These are phyloP conservation scores for Dendrocopos noguchii DNA, from an alignment of 2,113 vertebrate genomes.

Conservation along the genomic window DNA sequence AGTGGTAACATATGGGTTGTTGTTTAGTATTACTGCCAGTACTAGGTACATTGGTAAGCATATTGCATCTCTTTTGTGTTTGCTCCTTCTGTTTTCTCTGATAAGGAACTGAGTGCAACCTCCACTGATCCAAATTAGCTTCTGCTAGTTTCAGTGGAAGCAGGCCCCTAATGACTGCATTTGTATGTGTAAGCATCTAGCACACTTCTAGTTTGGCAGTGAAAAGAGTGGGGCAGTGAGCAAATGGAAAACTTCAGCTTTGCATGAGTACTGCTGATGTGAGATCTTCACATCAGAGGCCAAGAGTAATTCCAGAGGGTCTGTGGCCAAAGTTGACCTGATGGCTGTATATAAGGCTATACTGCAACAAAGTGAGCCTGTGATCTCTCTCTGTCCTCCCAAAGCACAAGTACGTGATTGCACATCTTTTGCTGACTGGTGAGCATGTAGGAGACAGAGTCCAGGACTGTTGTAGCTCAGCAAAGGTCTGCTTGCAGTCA, in stretches of 20 bases:
- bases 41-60: neutral
- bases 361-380: accelerated
- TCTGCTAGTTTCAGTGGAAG: neutral
- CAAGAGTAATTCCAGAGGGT: neutral
- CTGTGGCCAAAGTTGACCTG: neutral
- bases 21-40: neutral
- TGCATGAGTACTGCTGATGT: accelerated
- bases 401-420: neutral
- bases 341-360: neutral
- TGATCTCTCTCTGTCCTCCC: neutral
- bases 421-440: neutral
- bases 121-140: neutral
- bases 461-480: neutral
- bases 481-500: neutral
- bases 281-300: neutral
- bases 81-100: neutral
- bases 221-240: neutral
- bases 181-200: neutral
- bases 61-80: neutral
- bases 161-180: neutral
- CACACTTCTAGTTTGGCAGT: neutral
- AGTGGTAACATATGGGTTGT: neutral
- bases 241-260: neutral
- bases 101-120: neutral
- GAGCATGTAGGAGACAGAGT: neutral